phyloP scores from a whole-genome alignment of 2,888 invertebrate species.

The Drosophila paranaensis region DNA sequence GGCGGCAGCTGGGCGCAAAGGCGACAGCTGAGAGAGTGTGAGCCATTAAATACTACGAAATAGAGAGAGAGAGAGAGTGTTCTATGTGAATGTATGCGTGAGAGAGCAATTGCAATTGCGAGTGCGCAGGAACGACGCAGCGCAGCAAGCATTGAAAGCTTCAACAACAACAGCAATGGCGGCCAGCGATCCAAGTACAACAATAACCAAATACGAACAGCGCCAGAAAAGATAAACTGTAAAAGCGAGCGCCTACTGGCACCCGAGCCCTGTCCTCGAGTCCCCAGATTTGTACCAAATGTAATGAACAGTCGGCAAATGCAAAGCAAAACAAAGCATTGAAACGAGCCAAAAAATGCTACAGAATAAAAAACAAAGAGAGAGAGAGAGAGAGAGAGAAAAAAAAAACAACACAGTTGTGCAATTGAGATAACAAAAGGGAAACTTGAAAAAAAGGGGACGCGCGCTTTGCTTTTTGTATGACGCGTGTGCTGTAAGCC shows the following conservation, averaged over 20 bases:
- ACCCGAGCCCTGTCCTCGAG: background rate
- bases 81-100: background rate
- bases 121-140: conserved; percentile 37
- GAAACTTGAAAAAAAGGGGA: conserved; percentile 74
- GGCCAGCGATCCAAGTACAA: conserved; percentile 38
- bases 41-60: conserved; percentile 13
- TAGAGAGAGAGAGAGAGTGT: background rate
- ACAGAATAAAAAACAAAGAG: background rate
- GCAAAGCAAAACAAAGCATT: conserved; percentile 56
- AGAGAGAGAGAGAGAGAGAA: background rate
- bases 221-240: conserved; percentile 25
- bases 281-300: conserved; percentile 37
- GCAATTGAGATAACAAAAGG: conserved; percentile 78
- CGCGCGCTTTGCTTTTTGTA: conserved; percentile 78
- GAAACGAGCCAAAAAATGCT: conserved; percentile 25
- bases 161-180: conserved; percentile 49
- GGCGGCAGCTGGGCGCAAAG: conserved; percentile 71
- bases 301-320: conserved; percentile 44
- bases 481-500: conserved; percentile 64
- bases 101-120: conserved; percentile 32
- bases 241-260: conserved; percentile 36
- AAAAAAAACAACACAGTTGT: conserved; percentile 70
- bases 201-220: conserved; percentile 28
- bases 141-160: conserved; percentile 34
- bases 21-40: conserved; percentile 50